Evolutionary conservation across 2,888 invertebrate genomes (phyloP).

Genomic region (Mythimna lalbum): DNA sequence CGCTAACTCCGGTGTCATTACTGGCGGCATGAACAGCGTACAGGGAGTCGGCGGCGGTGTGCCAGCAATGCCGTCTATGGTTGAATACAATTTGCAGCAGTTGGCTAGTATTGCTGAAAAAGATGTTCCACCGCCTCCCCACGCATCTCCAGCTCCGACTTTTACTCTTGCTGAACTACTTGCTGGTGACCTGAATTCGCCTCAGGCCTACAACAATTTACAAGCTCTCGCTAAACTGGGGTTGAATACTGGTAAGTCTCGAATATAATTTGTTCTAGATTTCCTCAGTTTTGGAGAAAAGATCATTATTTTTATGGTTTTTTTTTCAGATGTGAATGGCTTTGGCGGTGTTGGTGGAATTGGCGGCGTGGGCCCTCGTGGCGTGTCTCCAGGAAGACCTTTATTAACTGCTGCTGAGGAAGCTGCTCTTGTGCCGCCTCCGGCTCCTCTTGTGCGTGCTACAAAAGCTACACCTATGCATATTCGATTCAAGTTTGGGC

Average conservation of each 20-base stretch:
- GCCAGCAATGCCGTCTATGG: slow-evolving; percentile 92
- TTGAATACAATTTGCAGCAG: slow-evolving; percentile 96
- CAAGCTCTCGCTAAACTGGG: slow-evolving; percentile 97
- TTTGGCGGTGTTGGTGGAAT: slow-evolving; percentile 86
- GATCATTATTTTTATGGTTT: slow-evolving; percentile 22
- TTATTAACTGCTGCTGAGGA: slow-evolving; percentile 86
- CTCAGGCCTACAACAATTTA: slow-evolving; percentile 96
- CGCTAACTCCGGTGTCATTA: slow-evolving; percentile 75
- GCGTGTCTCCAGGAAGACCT: slow-evolving; percentile 87
- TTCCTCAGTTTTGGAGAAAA: background rate
- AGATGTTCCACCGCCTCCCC: slow-evolving; percentile 88
- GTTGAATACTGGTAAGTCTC: slow-evolving; percentile 91
- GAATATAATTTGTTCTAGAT: background rate
- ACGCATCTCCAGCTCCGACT: slow-evolving; percentile 91
- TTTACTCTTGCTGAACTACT: slow-evolving; percentile 95
- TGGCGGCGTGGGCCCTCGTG: slow-evolving; percentile 87
- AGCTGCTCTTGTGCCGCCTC: slow-evolving; percentile 85
- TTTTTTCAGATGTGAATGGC: slow-evolving; percentile 86
- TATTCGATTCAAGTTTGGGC: slow-evolving; percentile 98
- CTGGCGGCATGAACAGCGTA: slow-evolving; percentile 80
- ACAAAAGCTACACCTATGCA: slow-evolving; percentile 96
- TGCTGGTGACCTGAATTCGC: slow-evolving; percentile 92
- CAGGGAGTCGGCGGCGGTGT: slow-evolving; percentile 80
- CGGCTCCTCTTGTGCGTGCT: slow-evolving; percentile 91
- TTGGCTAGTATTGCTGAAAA: slow-evolving; percentile 95